A percentile compares a stretch with the other conserved stretches of the same genome.
These are phyloP conservation scores for Tympanoctomys barrerae DNA, from an alignment of 2,797 vertebrate species.

Conservation along the genomic window DNA sequence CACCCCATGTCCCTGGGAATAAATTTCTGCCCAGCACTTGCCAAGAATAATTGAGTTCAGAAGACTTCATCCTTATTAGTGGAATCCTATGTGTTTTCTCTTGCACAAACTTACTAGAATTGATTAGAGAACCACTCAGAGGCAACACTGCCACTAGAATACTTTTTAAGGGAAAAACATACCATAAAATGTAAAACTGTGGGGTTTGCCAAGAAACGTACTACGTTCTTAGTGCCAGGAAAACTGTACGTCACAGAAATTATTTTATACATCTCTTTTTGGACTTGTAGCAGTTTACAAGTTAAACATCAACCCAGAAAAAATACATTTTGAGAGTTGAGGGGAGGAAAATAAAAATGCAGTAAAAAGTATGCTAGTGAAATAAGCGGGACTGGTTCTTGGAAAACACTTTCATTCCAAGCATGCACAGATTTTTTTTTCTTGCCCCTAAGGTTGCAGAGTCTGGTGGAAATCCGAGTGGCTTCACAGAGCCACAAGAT, in stretches of 20 bases:
- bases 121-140: not conserved
- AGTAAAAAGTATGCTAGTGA: not conserved
- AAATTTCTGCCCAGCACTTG: constrained; percentile 1
- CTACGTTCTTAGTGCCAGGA: not conserved
- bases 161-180: not conserved
- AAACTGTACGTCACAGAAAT: not conserved
- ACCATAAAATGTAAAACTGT: not conserved
- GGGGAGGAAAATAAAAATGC: too few species aligned
- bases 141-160: not conserved
- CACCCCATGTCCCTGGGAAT: not conserved
- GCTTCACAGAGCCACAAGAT: not conserved
- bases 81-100: not conserved
- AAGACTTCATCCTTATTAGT: constrained; percentile 22
- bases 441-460: not conserved
- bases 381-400: not conserved
- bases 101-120: not conserved
- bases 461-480: not conserved
- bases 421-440: not conserved
- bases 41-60: not conserved
- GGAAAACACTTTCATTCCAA: not conserved
- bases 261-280: not conserved
- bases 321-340: not conserved
- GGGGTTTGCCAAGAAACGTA: not conserved
- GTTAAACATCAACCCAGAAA: not conserved
- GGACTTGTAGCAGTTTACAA: not conserved